Percentiles rank a stretch among this genome's conserved stretches.
These are phyloP conservation scores for Aromia moschata DNA, from an alignment of 2,888 invertebrate species.

Conservation along the genomic window DNA sequence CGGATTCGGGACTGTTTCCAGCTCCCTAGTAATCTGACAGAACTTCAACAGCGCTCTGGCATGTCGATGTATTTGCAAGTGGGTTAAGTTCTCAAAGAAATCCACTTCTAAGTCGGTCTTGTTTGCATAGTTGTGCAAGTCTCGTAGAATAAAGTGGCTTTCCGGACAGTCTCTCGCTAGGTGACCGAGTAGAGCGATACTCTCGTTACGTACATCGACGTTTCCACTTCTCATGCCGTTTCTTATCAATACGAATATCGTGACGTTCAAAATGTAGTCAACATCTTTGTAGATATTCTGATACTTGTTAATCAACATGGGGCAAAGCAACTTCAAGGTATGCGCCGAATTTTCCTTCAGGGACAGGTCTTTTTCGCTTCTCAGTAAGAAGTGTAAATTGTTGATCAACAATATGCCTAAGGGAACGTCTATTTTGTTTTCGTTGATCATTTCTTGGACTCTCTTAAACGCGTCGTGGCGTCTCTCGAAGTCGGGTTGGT, in stretches of 20 bases:
- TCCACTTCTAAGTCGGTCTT: conserved; percentile 85
- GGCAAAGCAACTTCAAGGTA: conserved; percentile 76
- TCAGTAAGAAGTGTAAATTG: conserved; percentile 83
- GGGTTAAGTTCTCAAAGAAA: conserved; percentile 93
- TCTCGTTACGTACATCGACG: conserved; percentile 80
- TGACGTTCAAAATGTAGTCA: conserved; percentile 76
- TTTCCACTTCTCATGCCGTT: conserved; percentile 76
- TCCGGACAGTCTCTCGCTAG: conserved; percentile 77
- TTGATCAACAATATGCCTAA: conserved; percentile 79
- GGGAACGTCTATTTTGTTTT: conserved; percentile 69
- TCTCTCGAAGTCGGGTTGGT: conserved; percentile 90
- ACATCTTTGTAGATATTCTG: conserved; percentile 67
- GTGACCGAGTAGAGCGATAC: conserved; percentile 80
- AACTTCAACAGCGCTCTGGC: conserved; percentile 84
- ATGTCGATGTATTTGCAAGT: conserved; percentile 86
- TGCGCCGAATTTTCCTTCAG: conserved; percentile 80
- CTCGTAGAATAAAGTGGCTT: conserved; percentile 75
- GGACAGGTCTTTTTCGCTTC: conserved; percentile 84
- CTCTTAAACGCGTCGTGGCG: conserved; percentile 81
- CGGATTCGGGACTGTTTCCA: conserved; percentile 70
- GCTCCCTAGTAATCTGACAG: conserved; percentile 71
- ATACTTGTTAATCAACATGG: conserved; percentile 69
- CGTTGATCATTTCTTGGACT: conserved; percentile 68
- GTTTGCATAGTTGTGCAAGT: conserved; percentile 74
- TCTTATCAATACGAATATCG: conserved; percentile 77